phyloP scores from a whole-genome alignment of 1,140 invertebrate species.

The Drusus annulatus region DNA sequence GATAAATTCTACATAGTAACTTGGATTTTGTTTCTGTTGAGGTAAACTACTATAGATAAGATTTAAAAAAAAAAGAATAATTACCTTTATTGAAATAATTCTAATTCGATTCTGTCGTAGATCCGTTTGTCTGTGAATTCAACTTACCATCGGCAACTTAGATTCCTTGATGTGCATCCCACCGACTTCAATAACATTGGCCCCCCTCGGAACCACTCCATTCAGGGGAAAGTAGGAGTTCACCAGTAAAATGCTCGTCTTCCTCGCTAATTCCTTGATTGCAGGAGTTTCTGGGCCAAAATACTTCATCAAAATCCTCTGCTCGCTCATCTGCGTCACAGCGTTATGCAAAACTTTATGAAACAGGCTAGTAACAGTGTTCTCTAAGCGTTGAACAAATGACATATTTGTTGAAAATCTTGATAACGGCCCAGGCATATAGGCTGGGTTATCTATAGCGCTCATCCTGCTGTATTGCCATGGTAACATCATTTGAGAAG shows the following conservation, averaged over 20 bases:
- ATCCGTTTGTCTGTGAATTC: too few species aligned
- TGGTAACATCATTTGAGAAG: slow-evolving; percentile 74
- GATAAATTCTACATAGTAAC: too few species aligned
- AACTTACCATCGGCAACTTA: slow-evolving; percentile 68
- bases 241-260: slow-evolving; percentile 73
- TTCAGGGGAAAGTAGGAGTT: slow-evolving; percentile 74
- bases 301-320: slow-evolving; percentile 71
- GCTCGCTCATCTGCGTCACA: slow-evolving; percentile 70
- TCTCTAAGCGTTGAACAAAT: slow-evolving; percentile 72
- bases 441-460: slow-evolving; percentile 73
- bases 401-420: slow-evolving; percentile 69
- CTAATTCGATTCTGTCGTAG: too few species aligned
- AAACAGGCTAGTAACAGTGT: slow-evolving; percentile 69
- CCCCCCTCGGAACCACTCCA: slow-evolving; percentile 67
- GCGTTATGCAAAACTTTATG: slow-evolving; percentile 69
- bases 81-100: too few species aligned
- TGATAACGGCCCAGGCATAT: slow-evolving; percentile 70
- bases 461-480: slow-evolving; percentile 74
- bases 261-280: slow-evolving; percentile 72
- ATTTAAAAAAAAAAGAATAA: too few species aligned
- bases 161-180: slow-evolving; percentile 69
- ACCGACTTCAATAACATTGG: slow-evolving; percentile 76
- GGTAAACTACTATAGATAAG: too few species aligned
- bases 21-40: too few species aligned
- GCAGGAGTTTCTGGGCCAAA: slow-evolving; percentile 72